These are phyloP conservation scores for Astreopora myriophthalma DNA, from an alignment of 64 coral and sea anemone species.

Conservation along the genomic window DNA sequence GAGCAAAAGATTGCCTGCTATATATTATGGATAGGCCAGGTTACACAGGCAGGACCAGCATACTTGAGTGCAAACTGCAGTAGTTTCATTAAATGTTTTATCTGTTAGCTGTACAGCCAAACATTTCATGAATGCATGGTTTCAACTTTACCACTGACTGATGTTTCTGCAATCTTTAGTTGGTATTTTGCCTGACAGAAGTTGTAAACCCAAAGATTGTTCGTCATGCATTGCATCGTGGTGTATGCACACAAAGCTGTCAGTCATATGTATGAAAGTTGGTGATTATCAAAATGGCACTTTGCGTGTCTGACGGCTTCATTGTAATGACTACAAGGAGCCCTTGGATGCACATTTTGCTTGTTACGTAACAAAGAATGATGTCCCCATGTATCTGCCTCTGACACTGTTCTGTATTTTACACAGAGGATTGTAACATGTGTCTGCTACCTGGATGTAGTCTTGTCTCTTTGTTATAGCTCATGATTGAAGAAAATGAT, in stretches of 20 bases:
- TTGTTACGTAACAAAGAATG: background rate
- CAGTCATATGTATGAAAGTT: background rate
- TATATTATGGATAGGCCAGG: too few relatives aligned
- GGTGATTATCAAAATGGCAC: background rate
- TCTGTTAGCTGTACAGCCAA: background rate
- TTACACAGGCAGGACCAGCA: too few relatives aligned
- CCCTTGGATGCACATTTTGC: constrained; percentile 22
- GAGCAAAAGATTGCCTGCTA: background rate
- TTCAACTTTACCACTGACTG: too few relatives aligned
- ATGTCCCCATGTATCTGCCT: background rate
- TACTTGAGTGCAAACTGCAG: background rate
- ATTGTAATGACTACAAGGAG: background rate
- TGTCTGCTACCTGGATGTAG: constrained; percentile 36
- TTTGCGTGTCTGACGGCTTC: background rate
- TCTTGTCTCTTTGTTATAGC: constrained; percentile 42
- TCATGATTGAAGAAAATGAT: constrained; percentile 8
- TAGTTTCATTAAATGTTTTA: too few relatives aligned
- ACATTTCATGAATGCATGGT: too few relatives aligned
- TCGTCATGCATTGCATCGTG: background rate
- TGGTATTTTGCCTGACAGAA: background rate
- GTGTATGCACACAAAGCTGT: background rate
- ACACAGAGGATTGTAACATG: background rate
- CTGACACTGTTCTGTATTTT: constrained; percentile 24
- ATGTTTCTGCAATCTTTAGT: too few relatives aligned
- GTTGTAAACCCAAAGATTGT: background rate